Base-by-base conservation (phyloP, 2,113 vertebrate species). In the Beaufortia kweichowensis region DNA sequence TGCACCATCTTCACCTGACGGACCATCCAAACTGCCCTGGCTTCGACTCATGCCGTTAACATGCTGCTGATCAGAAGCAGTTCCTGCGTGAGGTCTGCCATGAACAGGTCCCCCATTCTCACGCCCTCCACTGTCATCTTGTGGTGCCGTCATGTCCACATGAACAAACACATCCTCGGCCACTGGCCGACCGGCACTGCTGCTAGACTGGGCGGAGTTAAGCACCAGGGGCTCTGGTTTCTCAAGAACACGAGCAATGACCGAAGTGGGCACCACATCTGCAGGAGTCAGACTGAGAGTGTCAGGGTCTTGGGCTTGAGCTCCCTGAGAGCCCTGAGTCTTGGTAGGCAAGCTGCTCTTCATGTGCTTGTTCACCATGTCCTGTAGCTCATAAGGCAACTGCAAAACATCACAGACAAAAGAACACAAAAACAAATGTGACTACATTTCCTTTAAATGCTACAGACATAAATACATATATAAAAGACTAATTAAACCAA, bases 121-220 rank as follows among this genome's bases (percentile, higher is more conserved):
- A 81, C 86, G 56, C 84, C 87, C 69, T 86, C 75, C 21, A 84
- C 85, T 12, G 81, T 83, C 33, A 48, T 48, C 84, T 64, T 33
- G 75, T 1, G 62, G 75, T 68, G 91, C 92, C 0, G 96, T 99
- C 97, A 98, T 99, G 88, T 98, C 97, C 82, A 99, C 97, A 0
- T 97, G 97, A 56, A 98, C 97, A 53, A 98, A 99, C 35, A 98
- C 95, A 56, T 99, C 97, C 84, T 99, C 96, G 0, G 96, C 95
- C 24, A 95, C 87, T 0, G 95, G 94, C 17, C 89, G 93, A 17
- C 91, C 91, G 2, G 90, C 86, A 1, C 92, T 95, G 91, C 96
- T 95, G 91, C 96, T 93, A 35, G 96, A 97, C 84, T 95, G 96
- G 61, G 92, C 95, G 0, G 96, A 99, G 83, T 97, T 98, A 26